phyloP scores from a whole-genome alignment of 2,797 vertebrate genomes.

The Catostomus latipinnis region DNA sequence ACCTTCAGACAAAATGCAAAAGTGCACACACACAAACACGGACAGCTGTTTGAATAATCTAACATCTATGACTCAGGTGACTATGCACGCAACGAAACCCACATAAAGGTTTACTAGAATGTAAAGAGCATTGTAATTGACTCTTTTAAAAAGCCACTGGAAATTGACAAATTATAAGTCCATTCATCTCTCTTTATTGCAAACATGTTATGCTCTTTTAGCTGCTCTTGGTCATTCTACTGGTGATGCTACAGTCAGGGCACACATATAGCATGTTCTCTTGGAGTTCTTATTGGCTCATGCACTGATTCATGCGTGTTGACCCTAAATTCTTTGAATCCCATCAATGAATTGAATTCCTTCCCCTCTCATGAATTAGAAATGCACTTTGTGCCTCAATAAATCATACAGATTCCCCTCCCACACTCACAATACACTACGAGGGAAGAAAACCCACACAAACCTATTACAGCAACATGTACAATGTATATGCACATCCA shows the following conservation, averaged over 20 bases:
- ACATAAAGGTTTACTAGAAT: conserved; percentile 21
- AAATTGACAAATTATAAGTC: conserved; percentile 25
- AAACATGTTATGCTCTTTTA: conserved; percentile 4
- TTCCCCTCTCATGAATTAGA: neutral
- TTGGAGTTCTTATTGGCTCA: conserved; percentile 8
- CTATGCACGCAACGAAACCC: conserved; percentile 24
- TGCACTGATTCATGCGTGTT: conserved; percentile 20
- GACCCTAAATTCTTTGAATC: neutral
- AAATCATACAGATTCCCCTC: conserved; percentile 9
- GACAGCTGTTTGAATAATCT: conserved; percentile 41
- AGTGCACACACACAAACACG: conserved; percentile 33
- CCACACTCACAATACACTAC: conserved; percentile 1
- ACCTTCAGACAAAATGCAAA: conserved; percentile 55
- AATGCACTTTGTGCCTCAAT: conserved; percentile 15
- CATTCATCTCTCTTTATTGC: conserved; percentile 1
- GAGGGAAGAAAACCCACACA: conserved; percentile 14
- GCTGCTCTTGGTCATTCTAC: neutral
- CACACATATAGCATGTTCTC: neutral
- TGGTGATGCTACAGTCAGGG: neutral
- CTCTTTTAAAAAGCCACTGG: conserved; percentile 24
- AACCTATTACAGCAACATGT: conserved; percentile 8
- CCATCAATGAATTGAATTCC: conserved; percentile 1
- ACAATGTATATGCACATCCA: neutral
- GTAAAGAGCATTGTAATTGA: conserved; percentile 36
- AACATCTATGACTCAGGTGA: conserved; percentile 46